Evolutionary conservation across 2,113 vertebrate species (phyloP), one percentile per base, ranked within the genome.

Genomic region (Cyrtonyx montezumae): DNA sequence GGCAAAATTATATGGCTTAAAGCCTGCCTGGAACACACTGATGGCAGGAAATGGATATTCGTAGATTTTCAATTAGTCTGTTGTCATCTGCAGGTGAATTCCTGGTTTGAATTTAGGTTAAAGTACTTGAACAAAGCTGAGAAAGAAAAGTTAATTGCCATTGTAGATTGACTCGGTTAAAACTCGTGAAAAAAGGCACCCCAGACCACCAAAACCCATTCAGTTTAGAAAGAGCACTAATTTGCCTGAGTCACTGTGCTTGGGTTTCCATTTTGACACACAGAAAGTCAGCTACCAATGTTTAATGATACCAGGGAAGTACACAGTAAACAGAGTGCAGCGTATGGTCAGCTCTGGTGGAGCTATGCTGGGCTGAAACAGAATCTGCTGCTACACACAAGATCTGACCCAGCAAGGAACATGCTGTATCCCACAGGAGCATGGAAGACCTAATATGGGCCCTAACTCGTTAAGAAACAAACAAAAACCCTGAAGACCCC

Each of bases 401-500:
- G 58, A 19, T 3, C 32, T 4, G 9, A 71, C 16, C 48, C 20
- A 46, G 58, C 76, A 87, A 63, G 14, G 84, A 66, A 86, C 79
- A 4, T 5, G 20, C 70, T 59, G n/a, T 9, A 42, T 49, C 13
- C 32, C 53, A 2, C 6, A 71, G 42, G 1, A 62, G 42, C 51
- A 19, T 2, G 19, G 20, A 68, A 32, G 7, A 71, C 7, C 26
- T 13, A 45, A 34, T 34, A 32, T 58, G 30, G 48, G 32, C 42
- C 74, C 25, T 11, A 68, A 71, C 22, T 68, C 46, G 51, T 9
- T 30, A 65, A 63, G 46, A 76, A 86, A 65, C 26, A 92, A 92
- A 62, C 5, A 48, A 45, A 69, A 55, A 0, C 3, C 3, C 26
- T 20, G 0, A 59, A 73, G 53, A 42, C 2, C 1, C 15, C 1